phyloP scores from a whole-genome alignment of 2,113 vertebrate species.

The Leptosomus discolor region DNA sequence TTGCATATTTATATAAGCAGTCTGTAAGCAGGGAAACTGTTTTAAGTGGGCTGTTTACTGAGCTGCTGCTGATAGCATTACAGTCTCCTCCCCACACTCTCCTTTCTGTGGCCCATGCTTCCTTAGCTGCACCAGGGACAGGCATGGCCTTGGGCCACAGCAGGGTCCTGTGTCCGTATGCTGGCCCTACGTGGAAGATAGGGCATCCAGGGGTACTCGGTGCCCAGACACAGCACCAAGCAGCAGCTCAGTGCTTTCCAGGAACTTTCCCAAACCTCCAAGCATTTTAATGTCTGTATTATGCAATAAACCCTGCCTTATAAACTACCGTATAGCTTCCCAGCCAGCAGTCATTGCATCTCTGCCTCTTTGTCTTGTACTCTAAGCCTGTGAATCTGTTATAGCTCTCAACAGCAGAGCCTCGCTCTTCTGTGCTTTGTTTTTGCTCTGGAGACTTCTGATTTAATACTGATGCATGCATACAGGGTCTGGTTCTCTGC shows the following conservation, averaged over 20 bases:
- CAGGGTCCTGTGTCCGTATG: rapidly evolving
- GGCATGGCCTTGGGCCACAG: neutral
- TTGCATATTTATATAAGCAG: neutral
- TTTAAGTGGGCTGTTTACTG: neutral
- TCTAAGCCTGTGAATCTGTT: neutral
- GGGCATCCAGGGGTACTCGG: neutral
- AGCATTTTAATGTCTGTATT: neutral
- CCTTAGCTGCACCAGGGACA: neutral
- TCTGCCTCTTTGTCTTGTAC: neutral
- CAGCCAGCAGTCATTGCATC: neutral
- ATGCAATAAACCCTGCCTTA: neutral
- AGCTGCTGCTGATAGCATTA: neutral
- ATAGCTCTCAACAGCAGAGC: neutral
- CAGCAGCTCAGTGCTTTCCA: neutral
- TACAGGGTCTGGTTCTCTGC: neutral
- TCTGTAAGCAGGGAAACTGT: neutral
- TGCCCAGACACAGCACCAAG: neutral
- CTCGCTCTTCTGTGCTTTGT: neutral
- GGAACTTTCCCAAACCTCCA: neutral
- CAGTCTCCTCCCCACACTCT: neutral
- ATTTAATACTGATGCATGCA: neutral
- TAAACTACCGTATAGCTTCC: neutral
- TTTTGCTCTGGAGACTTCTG: neutral
- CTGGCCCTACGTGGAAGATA: rapidly evolving
- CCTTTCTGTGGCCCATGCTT: rapidly evolving